Conservation (phyloP, 1,140 invertebrate genomes). For the Trichonephila inaurata region DNA sequence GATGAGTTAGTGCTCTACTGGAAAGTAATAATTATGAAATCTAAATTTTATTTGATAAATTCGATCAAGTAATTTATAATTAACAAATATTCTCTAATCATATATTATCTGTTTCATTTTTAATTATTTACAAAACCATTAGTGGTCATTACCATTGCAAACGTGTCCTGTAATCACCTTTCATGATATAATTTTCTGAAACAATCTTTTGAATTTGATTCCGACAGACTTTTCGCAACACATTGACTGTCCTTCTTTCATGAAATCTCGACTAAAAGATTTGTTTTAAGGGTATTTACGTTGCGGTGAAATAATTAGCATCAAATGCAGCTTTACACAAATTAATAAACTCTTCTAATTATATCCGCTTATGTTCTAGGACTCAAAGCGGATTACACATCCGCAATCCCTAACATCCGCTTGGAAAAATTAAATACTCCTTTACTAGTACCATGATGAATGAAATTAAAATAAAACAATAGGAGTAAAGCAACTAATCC, state of each 20-base stretch:
- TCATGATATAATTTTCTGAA: not conserved
- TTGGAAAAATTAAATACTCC: slow-evolving; percentile 7
- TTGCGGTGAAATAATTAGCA: not conserved
- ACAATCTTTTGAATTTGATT: not conserved
- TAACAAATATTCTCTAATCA: too few relatives aligned
- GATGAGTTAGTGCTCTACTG: too few relatives aligned
- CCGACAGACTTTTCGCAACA: not conserved
- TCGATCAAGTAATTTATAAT: not conserved
- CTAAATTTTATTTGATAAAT: not conserved
- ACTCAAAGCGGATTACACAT: not conserved
- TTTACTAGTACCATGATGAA: slow-evolving; percentile 1
- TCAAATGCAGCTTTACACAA: slow-evolving; percentile 1
- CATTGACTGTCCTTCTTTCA: not conserved
- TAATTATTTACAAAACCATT: not conserved
- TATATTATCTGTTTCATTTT: not conserved
- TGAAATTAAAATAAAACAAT: not conserved
- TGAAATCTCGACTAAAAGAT: not conserved
- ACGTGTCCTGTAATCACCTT: not conserved
- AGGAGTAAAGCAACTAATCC: slow-evolving; percentile 12
- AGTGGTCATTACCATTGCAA: not conserved
- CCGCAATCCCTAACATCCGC: not conserved
- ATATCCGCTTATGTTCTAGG: not conserved
- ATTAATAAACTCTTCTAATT: slow-evolving; percentile 24
- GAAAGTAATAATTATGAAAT: not conserved
- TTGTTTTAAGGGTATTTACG: not conserved